Evolutionary conservation across 2,888 invertebrate genomes (phyloP).

Genomic region (Meghimatium bilineatum): DNA sequence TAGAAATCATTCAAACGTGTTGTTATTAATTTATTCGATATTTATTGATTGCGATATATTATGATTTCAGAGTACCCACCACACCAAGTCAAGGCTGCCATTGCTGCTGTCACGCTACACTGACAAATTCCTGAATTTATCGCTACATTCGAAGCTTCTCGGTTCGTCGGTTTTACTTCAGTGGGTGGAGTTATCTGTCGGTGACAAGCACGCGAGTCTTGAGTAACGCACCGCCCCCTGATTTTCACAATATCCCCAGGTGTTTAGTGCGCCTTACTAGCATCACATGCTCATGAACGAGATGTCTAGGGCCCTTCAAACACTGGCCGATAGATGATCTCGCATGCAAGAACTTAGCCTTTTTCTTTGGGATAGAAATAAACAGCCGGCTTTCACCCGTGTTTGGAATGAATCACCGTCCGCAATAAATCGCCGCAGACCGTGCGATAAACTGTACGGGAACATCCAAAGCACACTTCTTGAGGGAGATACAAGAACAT

Average conservation of each 20-base stretch:
- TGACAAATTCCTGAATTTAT: constrained; percentile 5
- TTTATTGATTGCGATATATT: not conserved
- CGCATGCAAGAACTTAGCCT: not conserved
- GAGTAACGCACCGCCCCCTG: constrained; percentile 32
- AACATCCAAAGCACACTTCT: not conserved
- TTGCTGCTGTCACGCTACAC: not conserved
- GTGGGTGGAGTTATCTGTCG: constrained; percentile 20
- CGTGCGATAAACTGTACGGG: not conserved
- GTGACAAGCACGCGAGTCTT: constrained; percentile 30
- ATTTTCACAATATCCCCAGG: constrained; percentile 6
- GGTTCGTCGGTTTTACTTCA: constrained; percentile 26
- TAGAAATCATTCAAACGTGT: constrained; percentile 7
- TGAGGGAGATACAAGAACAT: too few species aligned
- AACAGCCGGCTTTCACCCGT: not conserved
- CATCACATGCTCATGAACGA: constrained; percentile 5
- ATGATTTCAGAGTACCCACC: not conserved
- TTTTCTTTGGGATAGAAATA: constrained; percentile 1
- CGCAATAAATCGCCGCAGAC: not conserved
- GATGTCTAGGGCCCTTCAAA: not conserved
- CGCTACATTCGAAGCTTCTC: constrained; percentile 23
- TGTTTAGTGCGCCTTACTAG: constrained; percentile 17
- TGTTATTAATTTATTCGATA: not conserved
- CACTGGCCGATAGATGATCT: constrained; percentile 22
- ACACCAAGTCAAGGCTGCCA: not conserved
- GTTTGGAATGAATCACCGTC: not conserved